phyloP scores from a whole-genome alignment of 1,140 invertebrate species.

The Drosophila eugracilis region DNA sequence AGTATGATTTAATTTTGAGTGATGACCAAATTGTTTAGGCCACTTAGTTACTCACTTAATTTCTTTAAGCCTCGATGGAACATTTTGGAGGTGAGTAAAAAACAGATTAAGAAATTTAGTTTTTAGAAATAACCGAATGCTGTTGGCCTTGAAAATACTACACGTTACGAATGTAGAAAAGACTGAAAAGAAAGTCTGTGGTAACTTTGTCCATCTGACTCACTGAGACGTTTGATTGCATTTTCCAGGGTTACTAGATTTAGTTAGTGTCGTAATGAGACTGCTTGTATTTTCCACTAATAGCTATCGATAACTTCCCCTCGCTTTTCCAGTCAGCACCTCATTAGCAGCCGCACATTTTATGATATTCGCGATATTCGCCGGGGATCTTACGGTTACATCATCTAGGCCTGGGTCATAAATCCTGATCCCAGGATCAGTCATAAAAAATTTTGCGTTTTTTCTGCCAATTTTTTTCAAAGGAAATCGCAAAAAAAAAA shows the following conservation, averaged over 20 bases:
- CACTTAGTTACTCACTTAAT: too few species aligned
- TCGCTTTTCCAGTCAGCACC: not conserved
- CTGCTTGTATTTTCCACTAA: not conserved
- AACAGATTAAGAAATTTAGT: not conserved
- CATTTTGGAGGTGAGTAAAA: not conserved
- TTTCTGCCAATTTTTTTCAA: not conserved
- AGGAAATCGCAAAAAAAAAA: slow-evolving; percentile 10
- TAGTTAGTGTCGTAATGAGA: too few species aligned
- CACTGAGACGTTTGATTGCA: too few species aligned
- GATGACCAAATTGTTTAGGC: too few species aligned
- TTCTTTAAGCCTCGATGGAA: not conserved
- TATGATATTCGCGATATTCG: slow-evolving; percentile 10
- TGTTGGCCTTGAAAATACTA: not conserved
- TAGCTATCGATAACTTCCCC: not conserved
- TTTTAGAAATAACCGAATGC: not conserved
- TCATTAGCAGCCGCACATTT: slow-evolving; percentile 33
- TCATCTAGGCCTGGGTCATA: slow-evolving; percentile 19
- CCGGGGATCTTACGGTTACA: slow-evolving; percentile 20
- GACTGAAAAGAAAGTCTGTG: not conserved
- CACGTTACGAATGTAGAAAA: not conserved
- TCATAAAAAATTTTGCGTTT: slow-evolving; percentile 3
- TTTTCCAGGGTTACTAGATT: too few species aligned
- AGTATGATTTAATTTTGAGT: too few species aligned
- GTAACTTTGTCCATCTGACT: not conserved
- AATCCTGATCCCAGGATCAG: slow-evolving; percentile 7